A percentile compares a stretch with the other conserved stretches of the same genome.
These are phyloP conservation scores for Galbula dea DNA, from an alignment of 2,113 vertebrate species.

Conservation along the genomic window DNA sequence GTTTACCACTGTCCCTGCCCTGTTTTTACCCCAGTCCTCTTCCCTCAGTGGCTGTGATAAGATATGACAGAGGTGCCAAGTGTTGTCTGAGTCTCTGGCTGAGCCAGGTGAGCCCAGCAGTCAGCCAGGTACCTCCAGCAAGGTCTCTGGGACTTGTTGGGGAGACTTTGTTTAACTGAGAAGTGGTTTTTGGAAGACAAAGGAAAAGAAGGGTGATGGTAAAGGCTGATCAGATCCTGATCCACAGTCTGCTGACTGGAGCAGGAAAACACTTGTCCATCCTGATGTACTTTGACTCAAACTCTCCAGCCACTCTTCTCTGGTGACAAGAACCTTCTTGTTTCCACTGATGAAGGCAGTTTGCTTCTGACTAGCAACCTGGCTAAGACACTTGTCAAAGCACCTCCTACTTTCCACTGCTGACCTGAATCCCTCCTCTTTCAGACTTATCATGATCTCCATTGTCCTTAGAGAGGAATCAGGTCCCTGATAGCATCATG, in stretches of 20 bases:
- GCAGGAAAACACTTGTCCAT: background rate
- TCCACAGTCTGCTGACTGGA: background rate
- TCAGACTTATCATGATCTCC: background rate
- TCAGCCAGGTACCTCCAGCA: background rate
- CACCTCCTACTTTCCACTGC: background rate
- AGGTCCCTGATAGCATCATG: background rate
- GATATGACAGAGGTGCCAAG: background rate
- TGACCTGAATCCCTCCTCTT: background rate
- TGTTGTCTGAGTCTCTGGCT: background rate
- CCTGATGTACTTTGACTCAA: background rate
- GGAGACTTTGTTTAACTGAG: background rate
- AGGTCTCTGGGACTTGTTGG: background rate
- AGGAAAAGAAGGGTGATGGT: background rate
- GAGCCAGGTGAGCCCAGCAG: background rate
- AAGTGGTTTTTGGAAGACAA: background rate
- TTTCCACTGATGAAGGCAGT: background rate
- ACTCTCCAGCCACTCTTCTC: background rate
- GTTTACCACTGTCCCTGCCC: background rate
- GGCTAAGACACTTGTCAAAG: background rate
- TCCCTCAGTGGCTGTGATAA: background rate
- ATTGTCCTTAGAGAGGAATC: background rate
- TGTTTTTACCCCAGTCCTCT: background rate
- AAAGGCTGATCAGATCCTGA: background rate
- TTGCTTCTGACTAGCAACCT: background rate
- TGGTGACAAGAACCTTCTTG: background rate